These are phyloP conservation scores for Naja naja DNA, from an alignment of 2,113 vertebrate genomes.

Conservation along the genomic window DNA sequence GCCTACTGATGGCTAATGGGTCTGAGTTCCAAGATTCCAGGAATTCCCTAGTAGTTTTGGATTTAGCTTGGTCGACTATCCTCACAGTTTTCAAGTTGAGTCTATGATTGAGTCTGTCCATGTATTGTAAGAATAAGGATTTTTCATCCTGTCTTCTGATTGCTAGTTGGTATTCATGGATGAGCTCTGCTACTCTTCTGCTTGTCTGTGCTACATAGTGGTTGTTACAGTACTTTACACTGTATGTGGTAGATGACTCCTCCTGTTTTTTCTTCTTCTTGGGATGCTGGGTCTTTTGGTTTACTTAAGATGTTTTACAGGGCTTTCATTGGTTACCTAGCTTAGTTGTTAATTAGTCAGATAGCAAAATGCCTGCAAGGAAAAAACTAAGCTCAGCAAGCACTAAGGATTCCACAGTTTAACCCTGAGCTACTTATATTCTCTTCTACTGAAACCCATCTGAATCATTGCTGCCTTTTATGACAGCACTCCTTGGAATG, in stretches of 20 bases:
- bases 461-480: neutral
- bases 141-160: neutral
- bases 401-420: neutral
- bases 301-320: neutral
- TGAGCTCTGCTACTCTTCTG: neutral
- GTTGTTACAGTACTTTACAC: neutral
- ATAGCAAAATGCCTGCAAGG: neutral
- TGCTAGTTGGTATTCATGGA: neutral
- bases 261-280: neutral
- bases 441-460: neutral
- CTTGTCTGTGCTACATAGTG: neutral
- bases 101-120: neutral
- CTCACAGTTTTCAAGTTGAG: neutral
- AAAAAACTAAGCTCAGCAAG: neutral
- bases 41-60: neutral
- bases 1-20: neutral
- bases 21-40: neutral
- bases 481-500: neutral
- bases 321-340: neutral
- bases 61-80: neutral
- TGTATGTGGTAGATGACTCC: neutral
- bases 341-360: neutral
- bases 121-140: neutral
- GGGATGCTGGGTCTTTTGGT: neutral
- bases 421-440: neutral